These are phyloP conservation scores for Papilio polytes DNA, from an alignment of 1,140 invertebrate species.

Conservation along the genomic window DNA sequence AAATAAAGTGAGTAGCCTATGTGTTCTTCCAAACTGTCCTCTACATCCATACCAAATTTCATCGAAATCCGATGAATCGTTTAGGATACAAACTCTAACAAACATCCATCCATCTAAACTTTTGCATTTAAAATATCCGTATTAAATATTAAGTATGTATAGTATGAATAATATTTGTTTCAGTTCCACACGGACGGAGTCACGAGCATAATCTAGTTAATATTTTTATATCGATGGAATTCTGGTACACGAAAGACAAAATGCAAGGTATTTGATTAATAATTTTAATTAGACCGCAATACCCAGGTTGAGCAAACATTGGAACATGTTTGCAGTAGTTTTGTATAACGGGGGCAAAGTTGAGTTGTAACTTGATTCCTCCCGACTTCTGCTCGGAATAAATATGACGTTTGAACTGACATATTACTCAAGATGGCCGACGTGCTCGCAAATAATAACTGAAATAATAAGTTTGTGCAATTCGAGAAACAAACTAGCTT, in stretches of 20 bases:
- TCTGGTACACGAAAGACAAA: not conserved
- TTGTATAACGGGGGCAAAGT: constrained; percentile 30
- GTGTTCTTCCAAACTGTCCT: too few relatives aligned
- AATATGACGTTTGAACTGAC: constrained; percentile 29
- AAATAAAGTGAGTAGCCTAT: too few relatives aligned
- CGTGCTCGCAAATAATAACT: constrained; percentile 14
- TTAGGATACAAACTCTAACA: too few relatives aligned
- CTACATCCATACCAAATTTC: too few relatives aligned
- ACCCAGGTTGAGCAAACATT: not conserved
- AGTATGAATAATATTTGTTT: too few relatives aligned
- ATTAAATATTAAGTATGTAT: too few relatives aligned
- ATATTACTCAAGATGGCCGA: constrained; percentile 20
- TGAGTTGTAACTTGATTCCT: constrained; percentile 20
- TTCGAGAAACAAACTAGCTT: not conserved
- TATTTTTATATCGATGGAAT: not conserved
- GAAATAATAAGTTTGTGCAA: constrained; percentile 22
- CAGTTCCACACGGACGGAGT: too few relatives aligned
- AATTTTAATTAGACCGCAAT: not conserved
- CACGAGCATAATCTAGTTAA: not conserved
- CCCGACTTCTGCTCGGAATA: constrained; percentile 33
- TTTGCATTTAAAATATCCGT: too few relatives aligned
- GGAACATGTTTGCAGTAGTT: constrained; percentile 14
- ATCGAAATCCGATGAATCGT: too few relatives aligned
- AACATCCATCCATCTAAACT: too few relatives aligned
- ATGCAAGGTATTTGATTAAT: not conserved